phyloP scores from a whole-genome alignment of 1,140 invertebrate species.

The Arion vulgaris region DNA sequence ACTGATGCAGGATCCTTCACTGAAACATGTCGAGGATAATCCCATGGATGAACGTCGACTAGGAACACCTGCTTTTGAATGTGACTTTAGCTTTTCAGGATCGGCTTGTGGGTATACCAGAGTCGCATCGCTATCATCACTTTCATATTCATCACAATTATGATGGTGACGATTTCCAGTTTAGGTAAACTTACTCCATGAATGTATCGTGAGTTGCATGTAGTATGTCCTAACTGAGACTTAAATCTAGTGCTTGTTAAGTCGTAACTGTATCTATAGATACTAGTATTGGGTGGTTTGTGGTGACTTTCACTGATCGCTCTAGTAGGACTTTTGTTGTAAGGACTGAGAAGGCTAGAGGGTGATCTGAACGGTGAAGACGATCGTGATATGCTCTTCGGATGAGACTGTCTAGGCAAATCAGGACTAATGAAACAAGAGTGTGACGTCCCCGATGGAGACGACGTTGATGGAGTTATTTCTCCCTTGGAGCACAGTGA shows the following conservation, averaged over 20 bases:
- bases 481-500: neutral
- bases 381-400: neutral
- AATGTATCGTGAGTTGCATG: neutral
- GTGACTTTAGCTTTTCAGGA: neutral
- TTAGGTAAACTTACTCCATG: neutral
- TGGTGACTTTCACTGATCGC: neutral
- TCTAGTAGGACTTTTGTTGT: slow-evolving; percentile 6
- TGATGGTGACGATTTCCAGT: neutral
- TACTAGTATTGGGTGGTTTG: neutral
- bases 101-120: slow-evolving; percentile 6
- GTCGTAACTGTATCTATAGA: neutral
- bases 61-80: too few species aligned
- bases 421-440: slow-evolving; percentile 19
- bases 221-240: neutral
- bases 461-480: neutral
- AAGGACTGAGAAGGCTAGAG: slow-evolving; percentile 14
- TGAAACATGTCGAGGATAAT: slow-evolving; percentile 10
- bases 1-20: neutral
- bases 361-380: slow-evolving; percentile 14
- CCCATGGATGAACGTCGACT: neutral
- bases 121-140: slow-evolving; percentile 33
- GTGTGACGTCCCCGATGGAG: neutral
- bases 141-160: slow-evolving; percentile 12
- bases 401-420: neutral
- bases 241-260: neutral